Conservation (phyloP, 2,888 invertebrate species). For the Adelognathus sp. region DNA sequence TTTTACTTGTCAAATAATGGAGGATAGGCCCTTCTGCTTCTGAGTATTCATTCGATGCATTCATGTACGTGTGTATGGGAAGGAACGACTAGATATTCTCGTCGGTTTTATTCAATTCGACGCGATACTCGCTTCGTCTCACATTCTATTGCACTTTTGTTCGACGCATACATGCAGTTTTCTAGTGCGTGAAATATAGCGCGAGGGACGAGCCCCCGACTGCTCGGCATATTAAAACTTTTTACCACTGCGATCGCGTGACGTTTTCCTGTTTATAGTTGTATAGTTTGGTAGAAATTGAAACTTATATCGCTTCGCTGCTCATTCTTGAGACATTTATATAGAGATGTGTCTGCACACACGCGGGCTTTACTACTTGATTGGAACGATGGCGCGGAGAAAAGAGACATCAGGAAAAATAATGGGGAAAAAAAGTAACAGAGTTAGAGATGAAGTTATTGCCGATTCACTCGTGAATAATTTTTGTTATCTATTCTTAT, state of each 20-base stretch:
- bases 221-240: background rate
- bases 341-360: background rate
- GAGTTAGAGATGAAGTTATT: too few relatives aligned
- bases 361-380: conserved; percentile 4
- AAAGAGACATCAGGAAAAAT: background rate
- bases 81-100: background rate
- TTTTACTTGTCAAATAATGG: too few relatives aligned
- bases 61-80: background rate
- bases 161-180: background rate
- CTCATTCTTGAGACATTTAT: background rate
- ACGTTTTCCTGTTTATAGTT: background rate
- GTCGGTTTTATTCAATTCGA: conserved; percentile 20
- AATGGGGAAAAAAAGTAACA: too few relatives aligned
- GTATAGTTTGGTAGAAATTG: conserved; percentile 4
- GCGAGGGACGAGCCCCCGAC: background rate
- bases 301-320: conserved; percentile 10
- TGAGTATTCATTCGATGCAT: background rate
- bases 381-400: background rate
- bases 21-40: too few relatives aligned
- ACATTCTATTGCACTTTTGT: background rate
- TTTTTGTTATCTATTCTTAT: too few relatives aligned
- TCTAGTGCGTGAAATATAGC: background rate
- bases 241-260: background rate
- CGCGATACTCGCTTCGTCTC: background rate
- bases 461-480: too few relatives aligned